These are phyloP conservation scores for Malaclemys terrapin DNA, from an alignment of 2,113 vertebrate species.

Conservation along the genomic window DNA sequence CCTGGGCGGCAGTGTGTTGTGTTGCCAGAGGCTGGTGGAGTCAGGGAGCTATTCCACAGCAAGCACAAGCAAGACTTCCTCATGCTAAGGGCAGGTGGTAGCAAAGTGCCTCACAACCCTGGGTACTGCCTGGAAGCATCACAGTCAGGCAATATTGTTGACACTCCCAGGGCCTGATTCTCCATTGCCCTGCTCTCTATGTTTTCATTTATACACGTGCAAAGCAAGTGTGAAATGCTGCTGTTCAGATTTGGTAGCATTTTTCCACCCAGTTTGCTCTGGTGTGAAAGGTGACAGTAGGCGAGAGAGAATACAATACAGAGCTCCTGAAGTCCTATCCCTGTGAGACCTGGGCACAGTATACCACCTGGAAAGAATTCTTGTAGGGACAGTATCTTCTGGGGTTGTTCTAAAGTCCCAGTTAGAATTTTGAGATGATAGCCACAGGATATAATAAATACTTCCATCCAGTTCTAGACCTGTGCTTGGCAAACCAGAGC, in stretches of 20 bases:
- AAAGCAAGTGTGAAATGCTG: background rate
- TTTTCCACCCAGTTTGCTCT: background rate
- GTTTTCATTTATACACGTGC: background rate
- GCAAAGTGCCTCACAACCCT: no score
- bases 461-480: background rate
- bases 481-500: accelerated
- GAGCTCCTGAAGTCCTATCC: background rate
- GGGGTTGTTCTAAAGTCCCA: background rate
- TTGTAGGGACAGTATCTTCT: background rate
- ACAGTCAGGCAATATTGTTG: background rate
- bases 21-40: background rate
- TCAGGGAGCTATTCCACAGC: background rate
- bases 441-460: background rate
- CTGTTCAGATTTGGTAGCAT: background rate
- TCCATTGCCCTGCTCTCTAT: background rate
- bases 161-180: background rate
- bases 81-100: no score
- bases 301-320: background rate
- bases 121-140: background rate
- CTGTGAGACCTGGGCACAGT: background rate
- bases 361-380: background rate
- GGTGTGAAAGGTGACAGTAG: background rate
- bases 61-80: no score
- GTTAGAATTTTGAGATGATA: background rate
- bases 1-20: background rate